A percentile compares a stretch with the other conserved stretches of the same genome.
Conservation (phyloP, 2,888 invertebrate genomes). For the Didymodactylos carnosus region DNA sequence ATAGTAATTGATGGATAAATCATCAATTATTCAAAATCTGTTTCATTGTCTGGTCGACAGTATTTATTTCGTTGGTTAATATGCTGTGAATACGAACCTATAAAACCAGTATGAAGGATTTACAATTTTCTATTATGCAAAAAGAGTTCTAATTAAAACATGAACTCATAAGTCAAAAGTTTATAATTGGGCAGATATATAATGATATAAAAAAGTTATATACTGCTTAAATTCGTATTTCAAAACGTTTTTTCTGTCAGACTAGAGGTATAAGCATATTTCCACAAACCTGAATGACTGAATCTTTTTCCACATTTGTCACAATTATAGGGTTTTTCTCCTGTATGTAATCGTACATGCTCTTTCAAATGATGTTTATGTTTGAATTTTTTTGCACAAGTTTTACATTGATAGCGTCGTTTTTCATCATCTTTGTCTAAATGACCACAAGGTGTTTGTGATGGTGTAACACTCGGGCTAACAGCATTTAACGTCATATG, state of each 20-base stretch:
- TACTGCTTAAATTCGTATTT: neutral
- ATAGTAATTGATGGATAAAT: no score
- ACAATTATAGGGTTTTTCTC: constrained; percentile 14
- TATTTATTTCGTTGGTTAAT: constrained; percentile 14
- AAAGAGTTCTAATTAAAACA: neutral
- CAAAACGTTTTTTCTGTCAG: neutral
- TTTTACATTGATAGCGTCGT: neutral
- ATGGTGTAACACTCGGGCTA: neutral
- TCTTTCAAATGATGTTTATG: constrained; percentile 14
- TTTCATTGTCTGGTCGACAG: constrained; percentile 3
- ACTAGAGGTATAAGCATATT: neutral
- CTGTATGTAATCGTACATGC: constrained; percentile 12
- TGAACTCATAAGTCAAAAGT: no score
- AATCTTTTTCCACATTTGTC: constrained; percentile 11
- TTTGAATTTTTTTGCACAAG: constrained; percentile 9
- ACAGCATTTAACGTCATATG: neutral
- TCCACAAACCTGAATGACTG: constrained; percentile 9
- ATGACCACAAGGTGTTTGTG: neutral
- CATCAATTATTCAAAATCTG: neutral
- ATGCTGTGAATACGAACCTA: constrained; percentile 11
- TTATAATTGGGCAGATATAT: no score
- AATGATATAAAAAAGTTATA: neutral
- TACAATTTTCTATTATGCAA: neutral
- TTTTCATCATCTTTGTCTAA: neutral
- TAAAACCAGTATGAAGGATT: neutral